phyloP scores from a whole-genome alignment of 2,113 vertebrate species.

The Columba livia region DNA sequence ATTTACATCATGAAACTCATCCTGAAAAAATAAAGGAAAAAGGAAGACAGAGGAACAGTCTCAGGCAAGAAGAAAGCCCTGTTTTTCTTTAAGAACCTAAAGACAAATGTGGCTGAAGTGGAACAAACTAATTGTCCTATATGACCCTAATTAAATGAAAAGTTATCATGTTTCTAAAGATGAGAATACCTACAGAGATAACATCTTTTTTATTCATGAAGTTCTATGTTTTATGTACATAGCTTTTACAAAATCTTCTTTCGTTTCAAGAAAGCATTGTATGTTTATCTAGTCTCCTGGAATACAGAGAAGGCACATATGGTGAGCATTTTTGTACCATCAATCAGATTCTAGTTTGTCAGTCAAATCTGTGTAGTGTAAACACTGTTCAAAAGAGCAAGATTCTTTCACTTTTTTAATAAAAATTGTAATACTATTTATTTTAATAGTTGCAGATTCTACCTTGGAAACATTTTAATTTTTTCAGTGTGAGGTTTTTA shows the following conservation, averaged over 20 bases:
- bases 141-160: background rate
- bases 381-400: conserved; percentile 16
- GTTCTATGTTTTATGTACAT: background rate
- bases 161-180: background rate
- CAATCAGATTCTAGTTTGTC: conserved; percentile 16
- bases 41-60: background rate
- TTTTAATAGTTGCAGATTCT: background rate
- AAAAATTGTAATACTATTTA: conserved; percentile 7
- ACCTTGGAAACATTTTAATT: background rate
- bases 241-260: background rate
- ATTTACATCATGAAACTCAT: background rate
- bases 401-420: background rate
- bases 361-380: conserved; percentile 4
- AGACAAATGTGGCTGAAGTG: background rate
- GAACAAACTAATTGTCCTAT: background rate
- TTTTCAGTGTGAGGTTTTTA: background rate
- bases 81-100: background rate
- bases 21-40: background rate
- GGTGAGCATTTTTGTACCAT: conserved; percentile 38
- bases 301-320: conserved; percentile 37
- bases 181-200: background rate
- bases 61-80: background rate
- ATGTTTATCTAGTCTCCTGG: conserved; percentile 44
- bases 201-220: conserved; percentile 6
- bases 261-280: background rate